Base-by-base conservation (phyloP, 2,888 invertebrate genomes). In the Gastracanthus pulcherrimus region DNA sequence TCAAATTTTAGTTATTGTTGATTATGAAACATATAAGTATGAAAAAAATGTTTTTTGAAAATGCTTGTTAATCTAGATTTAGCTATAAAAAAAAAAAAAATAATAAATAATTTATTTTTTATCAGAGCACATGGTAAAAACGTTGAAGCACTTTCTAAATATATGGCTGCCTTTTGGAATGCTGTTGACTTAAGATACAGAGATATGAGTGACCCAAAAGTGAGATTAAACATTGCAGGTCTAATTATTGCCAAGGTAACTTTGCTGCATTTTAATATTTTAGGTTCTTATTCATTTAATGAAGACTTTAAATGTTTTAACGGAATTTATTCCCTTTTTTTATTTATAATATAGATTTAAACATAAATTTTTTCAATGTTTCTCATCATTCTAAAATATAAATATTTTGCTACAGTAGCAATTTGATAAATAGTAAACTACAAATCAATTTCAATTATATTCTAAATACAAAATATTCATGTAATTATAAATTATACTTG, bases 101-200 rank as follows among this genome's bases (percentile, higher is more conserved):
- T 38, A 2, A 11, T 19, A 23, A 55, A n/a, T 23, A 23, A 45
- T 55, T 71, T 29, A 2, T 26, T 9, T 48, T 48, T 66, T 71
- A 81, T 11, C 51, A 88, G 88, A 38, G 71, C 80, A 58, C 71
- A 87, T 4, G 85, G 85, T 5, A 71, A 69, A 58, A 76, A 85
- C 67, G 16, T 86, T 0, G 81, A 86, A 31, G 82, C 81, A 51
- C 81, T 85, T 1, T 71, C 82, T 55, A 80, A 81, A 71, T 88
- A 88, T 62, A 76, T 87, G 6, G 41, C 88, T n/a, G 84, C 88
- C 0, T 88, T 88, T 67, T 88, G 88, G 88, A 88, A 88, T 48
- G 88, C 84, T 4, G 87, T 88, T 5, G 88, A 88, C 58, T 84
- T 88, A 69, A 85, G 88, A 66, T 88, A 87, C 36, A 84, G 88